A percentile compares a stretch with the other conserved stretches of the same genome.
Evolutionary conservation across 2,888 invertebrate species (phyloP).

Genomic region (Caenorhabditis wallacei): DNA sequence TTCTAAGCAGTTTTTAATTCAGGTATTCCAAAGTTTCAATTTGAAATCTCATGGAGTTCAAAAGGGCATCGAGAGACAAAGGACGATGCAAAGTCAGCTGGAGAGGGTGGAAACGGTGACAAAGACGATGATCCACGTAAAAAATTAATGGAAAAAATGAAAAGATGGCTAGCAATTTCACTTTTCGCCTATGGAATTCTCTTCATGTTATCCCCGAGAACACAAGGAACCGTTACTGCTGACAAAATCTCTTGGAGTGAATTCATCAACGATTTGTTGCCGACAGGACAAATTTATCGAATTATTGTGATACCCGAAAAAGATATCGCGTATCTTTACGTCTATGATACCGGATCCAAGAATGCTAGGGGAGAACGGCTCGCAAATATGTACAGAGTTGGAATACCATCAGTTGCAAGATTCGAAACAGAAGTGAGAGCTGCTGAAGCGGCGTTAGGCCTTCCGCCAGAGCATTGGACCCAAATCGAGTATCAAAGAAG

Average conservation of each 20-base stretch:
- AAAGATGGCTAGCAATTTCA: conserved; percentile 72
- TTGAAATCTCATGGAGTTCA: conserved; percentile 58
- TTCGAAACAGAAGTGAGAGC: conserved; percentile 94
- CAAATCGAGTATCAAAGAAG: conserved; percentile 75
- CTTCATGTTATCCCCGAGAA: conserved; percentile 67
- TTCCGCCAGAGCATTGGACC: conserved; percentile 80
- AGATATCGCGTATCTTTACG: conserved; percentile 70
- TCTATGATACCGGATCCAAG: conserved; percentile 72
- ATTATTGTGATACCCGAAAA: conserved; percentile 77
- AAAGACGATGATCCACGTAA: conserved; percentile 62
- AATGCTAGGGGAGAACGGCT: conserved; percentile 73
- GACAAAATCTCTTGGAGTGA: conserved; percentile 92
- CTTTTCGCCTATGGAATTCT: conserved; percentile 76
- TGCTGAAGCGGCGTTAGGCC: conserved; percentile 87
- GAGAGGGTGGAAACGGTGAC: conserved; percentile 10
- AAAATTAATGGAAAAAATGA: conserved; percentile 68
- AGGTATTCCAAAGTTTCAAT: conserved; percentile 9
- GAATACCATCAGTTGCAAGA: conserved; percentile 90
- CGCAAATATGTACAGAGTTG: conserved; percentile 87
- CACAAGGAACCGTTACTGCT: conserved; percentile 29
- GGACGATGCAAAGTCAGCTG: conserved; percentile 20
- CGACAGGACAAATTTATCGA: conserved; percentile 90
- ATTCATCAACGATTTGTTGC: conserved; percentile 94
- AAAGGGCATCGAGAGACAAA: conserved; percentile 35
- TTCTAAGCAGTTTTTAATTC: background rate